These are phyloP conservation scores for Campylomormyrus tamandua DNA, from an alignment of 2,113 vertebrate genomes.

Conservation along the genomic window DNA sequence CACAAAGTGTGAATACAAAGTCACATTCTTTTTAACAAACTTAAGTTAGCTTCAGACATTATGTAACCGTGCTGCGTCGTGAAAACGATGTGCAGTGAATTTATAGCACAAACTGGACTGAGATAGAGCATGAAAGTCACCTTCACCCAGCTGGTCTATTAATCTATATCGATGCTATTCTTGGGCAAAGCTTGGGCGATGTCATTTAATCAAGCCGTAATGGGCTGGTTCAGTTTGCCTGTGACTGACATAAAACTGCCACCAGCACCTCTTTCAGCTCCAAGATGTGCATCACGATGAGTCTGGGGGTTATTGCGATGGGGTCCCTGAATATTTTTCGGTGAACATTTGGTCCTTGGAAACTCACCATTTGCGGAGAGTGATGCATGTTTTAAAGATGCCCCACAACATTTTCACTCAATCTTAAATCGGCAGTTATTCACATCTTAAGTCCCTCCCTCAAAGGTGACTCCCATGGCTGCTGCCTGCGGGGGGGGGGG, in stretches of 20 bases:
- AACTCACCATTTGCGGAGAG: background rate
- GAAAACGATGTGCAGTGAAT: slow-evolving; percentile 1
- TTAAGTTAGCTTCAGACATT: background rate
- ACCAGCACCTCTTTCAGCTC: background rate
- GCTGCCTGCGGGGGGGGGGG: background rate
- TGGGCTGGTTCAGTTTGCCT: slow-evolving; percentile 4
- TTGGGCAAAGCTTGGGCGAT: slow-evolving; percentile 17
- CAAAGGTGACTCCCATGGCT: background rate
- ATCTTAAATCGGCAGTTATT: background rate
- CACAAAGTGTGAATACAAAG: background rate
- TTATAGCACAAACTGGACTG: slow-evolving; percentile 5
- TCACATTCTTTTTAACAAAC: background rate
- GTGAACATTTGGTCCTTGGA: background rate
- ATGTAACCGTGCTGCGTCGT: background rate
- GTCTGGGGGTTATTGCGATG: background rate
- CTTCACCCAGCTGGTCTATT: slow-evolving; percentile 20
- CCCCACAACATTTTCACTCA: background rate
- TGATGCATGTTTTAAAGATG: background rate
- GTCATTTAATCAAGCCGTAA: slow-evolving; percentile 17
- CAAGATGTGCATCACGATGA: background rate
- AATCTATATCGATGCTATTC: slow-evolving; percentile 19
- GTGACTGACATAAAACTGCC: background rate
- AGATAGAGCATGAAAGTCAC: background rate
- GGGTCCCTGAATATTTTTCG: background rate
- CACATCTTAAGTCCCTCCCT: background rate